Evolutionary conservation across 2,113 vertebrate species (phyloP).

Genomic region (Xenopus borealis): DNA sequence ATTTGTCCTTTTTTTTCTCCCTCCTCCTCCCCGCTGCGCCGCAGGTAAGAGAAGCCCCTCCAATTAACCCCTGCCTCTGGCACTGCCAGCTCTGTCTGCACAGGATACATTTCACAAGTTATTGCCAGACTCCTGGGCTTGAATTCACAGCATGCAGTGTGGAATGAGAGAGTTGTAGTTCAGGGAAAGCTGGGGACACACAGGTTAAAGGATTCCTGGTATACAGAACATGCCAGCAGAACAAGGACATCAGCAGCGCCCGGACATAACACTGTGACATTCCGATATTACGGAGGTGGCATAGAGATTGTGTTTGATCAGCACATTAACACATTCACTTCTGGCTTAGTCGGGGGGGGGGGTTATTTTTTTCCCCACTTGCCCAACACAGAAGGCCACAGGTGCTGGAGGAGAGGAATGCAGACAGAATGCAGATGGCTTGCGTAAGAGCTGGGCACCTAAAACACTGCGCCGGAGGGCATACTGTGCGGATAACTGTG

Average conservation of each 20-base stretch:
- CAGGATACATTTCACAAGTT: too few relatives aligned
- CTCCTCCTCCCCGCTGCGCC: neutral
- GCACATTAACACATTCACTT: constrained; percentile 15
- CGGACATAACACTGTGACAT: constrained; percentile 19
- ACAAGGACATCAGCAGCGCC: constrained; percentile 3
- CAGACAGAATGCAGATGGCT: neutral
- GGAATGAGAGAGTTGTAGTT: too few relatives aligned
- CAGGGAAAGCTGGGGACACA: too few relatives aligned
- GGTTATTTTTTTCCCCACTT: neutral
- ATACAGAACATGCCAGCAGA: neutral
- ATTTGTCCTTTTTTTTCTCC: too few relatives aligned
- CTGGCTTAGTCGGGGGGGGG: neutral
- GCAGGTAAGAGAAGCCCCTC: constrained; percentile 1
- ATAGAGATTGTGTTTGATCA: neutral
- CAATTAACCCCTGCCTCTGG: neutral
- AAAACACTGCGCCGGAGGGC: neutral
- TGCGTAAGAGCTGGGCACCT: neutral
- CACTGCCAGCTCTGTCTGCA: too few relatives aligned
- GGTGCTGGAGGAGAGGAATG: neutral
- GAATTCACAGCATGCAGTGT: too few relatives aligned
- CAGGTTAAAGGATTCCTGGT: too few relatives aligned
- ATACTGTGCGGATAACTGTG: neutral
- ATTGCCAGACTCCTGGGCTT: too few relatives aligned
- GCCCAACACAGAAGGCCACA: neutral
- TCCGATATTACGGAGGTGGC: constrained; percentile 4